phyloP scores from a whole-genome alignment of 2,888 invertebrate genomes.

The Leptarthrus brevirostris region DNA sequence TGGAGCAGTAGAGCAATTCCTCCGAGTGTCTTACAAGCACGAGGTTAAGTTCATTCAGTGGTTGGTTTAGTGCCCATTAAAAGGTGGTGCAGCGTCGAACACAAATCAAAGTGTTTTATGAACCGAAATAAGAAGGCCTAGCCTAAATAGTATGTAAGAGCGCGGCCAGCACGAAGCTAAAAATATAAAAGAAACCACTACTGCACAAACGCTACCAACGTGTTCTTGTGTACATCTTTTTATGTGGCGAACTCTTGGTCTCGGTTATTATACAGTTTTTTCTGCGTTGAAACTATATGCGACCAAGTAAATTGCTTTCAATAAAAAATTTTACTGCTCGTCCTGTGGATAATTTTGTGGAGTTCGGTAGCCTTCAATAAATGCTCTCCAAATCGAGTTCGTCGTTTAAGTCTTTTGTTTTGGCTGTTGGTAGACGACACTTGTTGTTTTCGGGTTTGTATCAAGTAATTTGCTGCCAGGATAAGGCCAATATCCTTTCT shows the following conservation, averaged over 20 bases:
- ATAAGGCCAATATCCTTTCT: too few relatives aligned
- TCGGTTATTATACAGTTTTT: constrained; percentile 5
- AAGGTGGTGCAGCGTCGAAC: constrained; percentile 24
- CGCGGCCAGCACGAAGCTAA: neutral
- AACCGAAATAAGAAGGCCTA: constrained; percentile 12
- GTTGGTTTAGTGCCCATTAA: constrained; percentile 34
- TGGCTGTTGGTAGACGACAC: too few relatives aligned
- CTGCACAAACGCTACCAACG: neutral
- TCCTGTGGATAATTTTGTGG: neutral
- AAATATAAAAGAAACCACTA: neutral
- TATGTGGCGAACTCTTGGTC: constrained; percentile 18
- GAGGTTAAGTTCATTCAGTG: constrained; percentile 8
- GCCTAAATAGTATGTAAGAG: neutral
- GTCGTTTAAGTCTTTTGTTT: constrained; percentile 20
- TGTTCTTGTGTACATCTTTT: neutral
- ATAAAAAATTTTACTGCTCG: constrained; percentile 1
- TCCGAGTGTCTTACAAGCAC: neutral
- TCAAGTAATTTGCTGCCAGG: too few relatives aligned
- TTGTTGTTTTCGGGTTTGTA: too few relatives aligned
- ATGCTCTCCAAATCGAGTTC: constrained; percentile 9
- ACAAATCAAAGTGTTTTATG: constrained; percentile 43
- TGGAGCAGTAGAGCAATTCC: neutral
- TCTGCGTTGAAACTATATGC: neutral
- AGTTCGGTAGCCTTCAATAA: neutral
- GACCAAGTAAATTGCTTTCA: constrained; percentile 13